Evolutionary conservation across 2,797 vertebrate species (phyloP), one percentile per base, ranked within the genome.

Genomic region (Carcharodon carcharias): DNA sequence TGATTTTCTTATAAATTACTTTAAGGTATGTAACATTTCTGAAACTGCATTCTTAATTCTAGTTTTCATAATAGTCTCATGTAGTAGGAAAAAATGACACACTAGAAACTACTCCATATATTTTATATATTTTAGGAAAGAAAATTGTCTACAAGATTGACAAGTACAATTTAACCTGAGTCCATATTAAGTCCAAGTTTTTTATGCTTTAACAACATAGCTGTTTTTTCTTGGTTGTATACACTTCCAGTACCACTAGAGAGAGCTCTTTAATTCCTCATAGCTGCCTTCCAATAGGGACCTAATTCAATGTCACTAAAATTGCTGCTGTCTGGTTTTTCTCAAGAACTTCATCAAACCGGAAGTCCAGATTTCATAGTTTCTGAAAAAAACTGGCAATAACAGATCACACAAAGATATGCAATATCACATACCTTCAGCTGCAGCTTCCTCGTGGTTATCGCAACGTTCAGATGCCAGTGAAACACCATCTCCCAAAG

Each of bases 391-490:
- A 97, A 97, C 96, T 50, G 96, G 96, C 87, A 96, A 97, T 96
- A 96, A 96, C 77, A 95, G 96, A 88, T 94, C 1, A 89, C 80
- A 96, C 40, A 95, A 96, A 87, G 92, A 96, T 96, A 97, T 97
- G 97, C 73, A 97, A 95, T 56, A 96, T 45, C 96, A 98, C 98
- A 95, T 98, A 99, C 98, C 98, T 96, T 98, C 98, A 96, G 97
- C 98, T 28, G 97, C 97, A 0, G 96, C 96, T 23, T 99, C 99
- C 2, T 99, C 99, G 28, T 99, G 99, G 97, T 98, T 99, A 97
- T 99, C 99, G 0, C 96, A 98, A 80, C 98, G 98, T 96, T 99
- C 99, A 0, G 99, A 99, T 69, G 98, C 98, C 97, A 99, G 96
- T 0, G 99, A 99, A 88, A 97, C 96, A 5, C 97, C 98, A 5